Evolutionary conservation across 2,888 invertebrate species (phyloP).

Genomic region (Zhengitettix transpicula): DNA sequence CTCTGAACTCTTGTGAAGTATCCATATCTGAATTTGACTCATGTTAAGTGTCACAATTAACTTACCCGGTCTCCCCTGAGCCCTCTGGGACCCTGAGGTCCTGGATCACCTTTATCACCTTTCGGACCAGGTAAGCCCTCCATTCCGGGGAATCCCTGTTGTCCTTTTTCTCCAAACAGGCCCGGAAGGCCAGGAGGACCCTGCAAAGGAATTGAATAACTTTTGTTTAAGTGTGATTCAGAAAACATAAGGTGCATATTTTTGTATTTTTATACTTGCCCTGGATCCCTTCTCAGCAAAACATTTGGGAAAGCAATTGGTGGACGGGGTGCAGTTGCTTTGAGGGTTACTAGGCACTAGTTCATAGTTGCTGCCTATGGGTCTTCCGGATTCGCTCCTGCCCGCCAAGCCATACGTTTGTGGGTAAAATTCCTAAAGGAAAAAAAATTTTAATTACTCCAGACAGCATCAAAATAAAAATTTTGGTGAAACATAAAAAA

Average conservation of each 20-base stretch:
- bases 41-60: conserved; percentile 3
- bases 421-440: too few species aligned
- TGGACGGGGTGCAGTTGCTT: conserved; percentile 45
- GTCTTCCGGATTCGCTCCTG: background rate
- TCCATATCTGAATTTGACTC: too few species aligned
- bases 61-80: conserved; percentile 58
- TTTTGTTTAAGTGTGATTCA: too few species aligned
- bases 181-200: conserved; percentile 61
- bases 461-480: too few species aligned
- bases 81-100: conserved; percentile 64
- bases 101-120: conserved; percentile 76
- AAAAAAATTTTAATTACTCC: too few species aligned
- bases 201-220: conserved; percentile 25
- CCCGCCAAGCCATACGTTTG: background rate
- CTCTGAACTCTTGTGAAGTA: too few species aligned
- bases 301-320: conserved; percentile 68
- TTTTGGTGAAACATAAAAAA: too few species aligned
- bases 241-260: conserved; percentile 5
- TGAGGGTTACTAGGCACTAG: background rate
- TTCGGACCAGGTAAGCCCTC: conserved; percentile 78
- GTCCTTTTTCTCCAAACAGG: conserved; percentile 53
- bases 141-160: conserved; percentile 62
- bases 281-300: conserved; percentile 75
- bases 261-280: conserved; percentile 27
- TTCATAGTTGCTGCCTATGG: background rate